A percentile compares a stretch with the other conserved stretches of the same genome.
phyloP scores from a whole-genome alignment of 1,140 invertebrate genomes.

The Ceratina japonica region DNA sequence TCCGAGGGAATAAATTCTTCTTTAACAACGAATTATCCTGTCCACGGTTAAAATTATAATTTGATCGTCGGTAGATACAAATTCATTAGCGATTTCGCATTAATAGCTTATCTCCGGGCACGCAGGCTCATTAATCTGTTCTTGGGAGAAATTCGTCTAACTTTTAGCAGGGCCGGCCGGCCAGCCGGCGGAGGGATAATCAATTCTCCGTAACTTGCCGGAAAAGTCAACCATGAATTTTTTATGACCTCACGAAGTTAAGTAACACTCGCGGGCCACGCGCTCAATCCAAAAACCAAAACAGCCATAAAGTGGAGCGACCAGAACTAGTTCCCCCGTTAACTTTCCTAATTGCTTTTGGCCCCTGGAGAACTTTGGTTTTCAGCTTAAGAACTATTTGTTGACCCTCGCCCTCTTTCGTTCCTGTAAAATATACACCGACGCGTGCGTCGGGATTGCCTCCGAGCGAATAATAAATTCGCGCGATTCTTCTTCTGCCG shows the following conservation, averaged over 20 bases:
- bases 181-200: neutral
- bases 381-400: slow-evolving; percentile 1
- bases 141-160: no score
- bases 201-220: neutral
- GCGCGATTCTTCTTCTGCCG: neutral
- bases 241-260: slow-evolving; percentile 10
- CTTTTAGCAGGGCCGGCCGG: neutral
- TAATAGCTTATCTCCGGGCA: neutral
- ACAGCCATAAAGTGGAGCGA: neutral
- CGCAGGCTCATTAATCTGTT: neutral
- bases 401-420: neutral
- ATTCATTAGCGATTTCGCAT: neutral
- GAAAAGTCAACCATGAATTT: slow-evolving; percentile 26
- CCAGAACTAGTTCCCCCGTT: no score
- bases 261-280: neutral
- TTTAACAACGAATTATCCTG: neutral
- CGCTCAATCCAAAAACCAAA: slow-evolving; percentile 2
- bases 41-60: neutral
- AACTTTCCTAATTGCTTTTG: slow-evolving; percentile 22
- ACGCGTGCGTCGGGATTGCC: no score
- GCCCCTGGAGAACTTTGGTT: neutral
- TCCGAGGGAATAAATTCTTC: no score
- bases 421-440: neutral
- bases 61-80: neutral
- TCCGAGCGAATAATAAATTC: no score